phyloP scores from a whole-genome alignment of 2,113 vertebrate species.

The Orcinus orca region DNA sequence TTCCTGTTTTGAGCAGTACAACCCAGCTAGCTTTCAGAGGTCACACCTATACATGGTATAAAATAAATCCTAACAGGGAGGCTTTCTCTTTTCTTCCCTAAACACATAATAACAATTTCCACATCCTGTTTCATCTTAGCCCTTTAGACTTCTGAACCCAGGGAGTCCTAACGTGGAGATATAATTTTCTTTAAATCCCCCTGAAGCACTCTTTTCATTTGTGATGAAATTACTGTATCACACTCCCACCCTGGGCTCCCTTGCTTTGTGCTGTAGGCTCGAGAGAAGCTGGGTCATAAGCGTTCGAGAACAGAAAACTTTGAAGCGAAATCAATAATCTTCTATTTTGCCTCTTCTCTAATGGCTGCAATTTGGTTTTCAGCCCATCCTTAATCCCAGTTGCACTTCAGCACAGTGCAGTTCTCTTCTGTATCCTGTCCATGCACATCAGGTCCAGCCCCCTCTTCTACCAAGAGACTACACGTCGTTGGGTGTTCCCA shows the following conservation, averaged over 20 bases:
- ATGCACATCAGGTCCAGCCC: not conserved
- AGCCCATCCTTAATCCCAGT: not conserved
- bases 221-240: not conserved
- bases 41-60: not conserved
- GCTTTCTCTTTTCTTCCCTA: not conserved
- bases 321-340: not conserved
- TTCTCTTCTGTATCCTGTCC: not conserved
- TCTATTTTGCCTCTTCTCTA: not conserved
- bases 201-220: not conserved
- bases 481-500: not conserved
- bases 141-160: not conserved
- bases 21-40: not conserved
- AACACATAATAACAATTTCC: not conserved
- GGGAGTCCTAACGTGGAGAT: not conserved
- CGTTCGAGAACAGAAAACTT: not conserved
- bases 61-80: not conserved
- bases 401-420: not conserved
- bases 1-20: not conserved
- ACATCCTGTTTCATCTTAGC: not conserved
- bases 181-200: conserved; percentile 15
- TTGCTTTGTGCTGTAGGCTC: not conserved
- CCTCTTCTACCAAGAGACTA: not conserved
- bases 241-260: not conserved
- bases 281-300: not conserved
- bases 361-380: not conserved